Evolutionary conservation across 2,797 vertebrate species (phyloP).

Genomic region (Atherinosoma microstoma): DNA sequence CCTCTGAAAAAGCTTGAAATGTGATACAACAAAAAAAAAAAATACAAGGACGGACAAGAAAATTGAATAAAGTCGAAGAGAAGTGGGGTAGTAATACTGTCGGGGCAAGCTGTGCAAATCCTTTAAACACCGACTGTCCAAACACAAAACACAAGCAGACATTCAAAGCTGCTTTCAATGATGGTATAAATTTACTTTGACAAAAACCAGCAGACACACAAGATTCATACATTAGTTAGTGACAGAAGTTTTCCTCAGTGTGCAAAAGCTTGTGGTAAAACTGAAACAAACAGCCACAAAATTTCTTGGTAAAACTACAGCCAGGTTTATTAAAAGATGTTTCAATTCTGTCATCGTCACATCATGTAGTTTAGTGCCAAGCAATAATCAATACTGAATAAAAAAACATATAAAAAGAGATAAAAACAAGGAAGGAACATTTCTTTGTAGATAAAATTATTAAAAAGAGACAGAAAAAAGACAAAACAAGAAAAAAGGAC

Average conservation of each 20-base stretch:
- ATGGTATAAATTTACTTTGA: constrained; percentile 69
- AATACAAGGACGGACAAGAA: constrained; percentile 22
- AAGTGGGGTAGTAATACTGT: constrained; percentile 60
- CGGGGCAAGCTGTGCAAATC: constrained; percentile 74
- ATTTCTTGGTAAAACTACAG: constrained; percentile 37
- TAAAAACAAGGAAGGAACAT: constrained; percentile 8
- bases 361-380: constrained; percentile 4
- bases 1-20: constrained; percentile 16
- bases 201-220: constrained; percentile 37
- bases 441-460: constrained; percentile 12
- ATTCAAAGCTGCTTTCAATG: constrained; percentile 65
- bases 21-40: constrained; percentile 24
- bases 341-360: not conserved
- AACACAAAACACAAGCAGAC: constrained; percentile 62
- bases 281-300: constrained; percentile 1
- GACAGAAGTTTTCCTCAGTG: not conserved
- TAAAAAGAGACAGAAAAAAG: constrained; percentile 23
- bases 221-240: constrained; percentile 27
- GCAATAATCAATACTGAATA: constrained; percentile 2
- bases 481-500: not conserved
- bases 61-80: constrained; percentile 20
- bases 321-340: constrained; percentile 60
- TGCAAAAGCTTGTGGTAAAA: constrained; percentile 25
- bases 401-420: constrained; percentile 22
- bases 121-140: constrained; percentile 71